These are phyloP conservation scores for Lacerta bilineata DNA, from an alignment of 2,797 vertebrate species.

Conservation along the genomic window DNA sequence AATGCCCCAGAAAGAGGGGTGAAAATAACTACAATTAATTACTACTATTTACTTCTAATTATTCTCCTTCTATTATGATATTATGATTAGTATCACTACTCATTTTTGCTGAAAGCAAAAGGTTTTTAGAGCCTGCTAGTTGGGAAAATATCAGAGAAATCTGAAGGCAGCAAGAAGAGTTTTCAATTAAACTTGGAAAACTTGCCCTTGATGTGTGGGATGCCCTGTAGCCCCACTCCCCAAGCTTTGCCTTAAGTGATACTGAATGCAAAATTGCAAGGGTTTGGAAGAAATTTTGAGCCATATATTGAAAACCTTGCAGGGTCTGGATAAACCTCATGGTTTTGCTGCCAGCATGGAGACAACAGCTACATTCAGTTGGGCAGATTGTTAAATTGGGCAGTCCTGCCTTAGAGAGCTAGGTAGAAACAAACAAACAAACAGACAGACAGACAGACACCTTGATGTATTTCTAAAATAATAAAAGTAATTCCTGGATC, in stretches of 20 bases:
- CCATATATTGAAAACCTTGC: neutral
- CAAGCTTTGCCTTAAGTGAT: neutral
- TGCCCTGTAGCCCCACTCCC: neutral
- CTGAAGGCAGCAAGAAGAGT: neutral
- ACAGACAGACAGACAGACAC: neutral
- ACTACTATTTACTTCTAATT: too few species aligned
- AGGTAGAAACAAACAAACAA: neutral
- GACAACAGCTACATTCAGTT: too few species aligned
- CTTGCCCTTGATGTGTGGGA: neutral
- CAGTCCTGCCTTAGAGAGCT: neutral
- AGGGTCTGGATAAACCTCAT: neutral
- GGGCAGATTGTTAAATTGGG: neutral
- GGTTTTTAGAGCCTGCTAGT: neutral
- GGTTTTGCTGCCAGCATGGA: neutral
- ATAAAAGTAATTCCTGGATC: neutral
- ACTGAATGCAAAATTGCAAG: neutral
- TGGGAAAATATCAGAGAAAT: neutral
- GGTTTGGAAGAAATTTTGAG: slow-evolving; percentile 10
- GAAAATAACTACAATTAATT: too few species aligned
- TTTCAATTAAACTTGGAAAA: neutral
- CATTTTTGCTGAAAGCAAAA: neutral
- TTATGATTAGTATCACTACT: too few species aligned
- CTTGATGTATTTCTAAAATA: neutral
- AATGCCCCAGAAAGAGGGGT: too few species aligned
- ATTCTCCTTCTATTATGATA: too few species aligned